phyloP scores from a whole-genome alignment of 2,888 invertebrate genomes.

The Dasysyrphus tricinctus region DNA sequence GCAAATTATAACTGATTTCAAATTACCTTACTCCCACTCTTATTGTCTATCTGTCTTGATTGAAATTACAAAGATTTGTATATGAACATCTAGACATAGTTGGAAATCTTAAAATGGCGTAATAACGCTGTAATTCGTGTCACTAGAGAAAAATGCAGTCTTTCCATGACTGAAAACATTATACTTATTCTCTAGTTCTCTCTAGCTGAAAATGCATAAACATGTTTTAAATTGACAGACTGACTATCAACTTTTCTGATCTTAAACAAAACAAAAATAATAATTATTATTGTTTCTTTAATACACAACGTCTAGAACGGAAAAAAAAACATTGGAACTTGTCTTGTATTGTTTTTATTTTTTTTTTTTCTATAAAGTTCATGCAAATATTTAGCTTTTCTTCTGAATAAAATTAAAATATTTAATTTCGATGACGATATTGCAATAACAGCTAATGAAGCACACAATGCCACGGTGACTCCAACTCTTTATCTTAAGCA shows the following conservation, averaged over 20 bases:
- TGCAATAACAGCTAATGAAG: slow-evolving; percentile 19
- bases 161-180: slow-evolving; percentile 19
- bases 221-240: slow-evolving; percentile 54
- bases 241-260: slow-evolving; percentile 22
- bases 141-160: slow-evolving; percentile 45
- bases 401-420: slow-evolving; percentile 22
- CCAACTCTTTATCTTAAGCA: slow-evolving; percentile 18
- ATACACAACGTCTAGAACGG: slow-evolving; percentile 10
- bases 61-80: slow-evolving; percentile 15
- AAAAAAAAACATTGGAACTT: not conserved
- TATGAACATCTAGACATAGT: not conserved
- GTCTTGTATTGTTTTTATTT: no score
- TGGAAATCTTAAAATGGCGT: slow-evolving; percentile 26
- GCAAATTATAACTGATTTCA: slow-evolving; percentile 18
- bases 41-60: slow-evolving; percentile 1
- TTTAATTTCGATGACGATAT: slow-evolving; percentile 17
- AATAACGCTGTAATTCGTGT: slow-evolving; percentile 31
- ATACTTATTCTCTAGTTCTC: not conserved
- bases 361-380: not conserved
- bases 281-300: slow-evolving; percentile 1
- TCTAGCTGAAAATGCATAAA: slow-evolving; percentile 1
- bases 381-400: slow-evolving; percentile 7
- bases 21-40: slow-evolving; percentile 17
- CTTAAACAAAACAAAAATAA: not conserved
- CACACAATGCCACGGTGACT: slow-evolving; percentile 14